These are phyloP conservation scores for Chrysocyon brachyurus DNA, from an alignment of 2,797 vertebrate genomes.

Conservation along the genomic window DNA sequence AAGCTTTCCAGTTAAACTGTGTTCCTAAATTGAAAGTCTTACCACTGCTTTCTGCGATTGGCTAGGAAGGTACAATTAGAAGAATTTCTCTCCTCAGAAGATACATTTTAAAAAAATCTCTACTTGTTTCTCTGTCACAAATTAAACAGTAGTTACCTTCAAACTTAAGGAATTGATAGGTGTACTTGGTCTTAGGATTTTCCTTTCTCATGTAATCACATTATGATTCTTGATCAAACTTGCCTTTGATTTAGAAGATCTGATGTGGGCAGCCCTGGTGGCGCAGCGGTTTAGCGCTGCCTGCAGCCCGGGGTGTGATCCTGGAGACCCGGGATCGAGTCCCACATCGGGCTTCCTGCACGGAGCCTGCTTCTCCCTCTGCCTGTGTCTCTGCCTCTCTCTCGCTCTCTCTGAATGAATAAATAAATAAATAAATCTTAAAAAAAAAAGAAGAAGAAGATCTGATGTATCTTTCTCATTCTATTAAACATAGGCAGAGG, in stretches of 20 bases:
- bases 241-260: constrained; percentile 3
- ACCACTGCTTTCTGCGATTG: constrained; percentile 39
- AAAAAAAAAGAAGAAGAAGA: background rate
- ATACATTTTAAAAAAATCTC: constrained; percentile 49
- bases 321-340: too few species aligned
- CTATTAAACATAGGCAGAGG: background rate
- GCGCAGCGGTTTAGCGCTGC: too few species aligned
- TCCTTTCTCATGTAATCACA: constrained; percentile 38
- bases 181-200: constrained; percentile 48
- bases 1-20: constrained; percentile 70
- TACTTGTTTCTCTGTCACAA: constrained; percentile 60
- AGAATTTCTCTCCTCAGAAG: constrained; percentile 52
- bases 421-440: too few species aligned
- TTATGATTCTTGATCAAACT: constrained; percentile 16
- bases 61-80: constrained; percentile 70
- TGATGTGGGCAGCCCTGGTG: background rate
- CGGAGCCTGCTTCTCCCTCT: too few species aligned
- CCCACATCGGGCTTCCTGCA: too few species aligned
- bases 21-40: constrained; percentile 68
- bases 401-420: too few species aligned
- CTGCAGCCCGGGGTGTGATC: too few species aligned
- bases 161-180: constrained; percentile 20
- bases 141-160: constrained; percentile 53
- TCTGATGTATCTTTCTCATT: constrained; percentile 29
- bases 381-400: too few species aligned